phyloP scores from a whole-genome alignment of 1,140 invertebrate species.

The Formica selysi region DNA sequence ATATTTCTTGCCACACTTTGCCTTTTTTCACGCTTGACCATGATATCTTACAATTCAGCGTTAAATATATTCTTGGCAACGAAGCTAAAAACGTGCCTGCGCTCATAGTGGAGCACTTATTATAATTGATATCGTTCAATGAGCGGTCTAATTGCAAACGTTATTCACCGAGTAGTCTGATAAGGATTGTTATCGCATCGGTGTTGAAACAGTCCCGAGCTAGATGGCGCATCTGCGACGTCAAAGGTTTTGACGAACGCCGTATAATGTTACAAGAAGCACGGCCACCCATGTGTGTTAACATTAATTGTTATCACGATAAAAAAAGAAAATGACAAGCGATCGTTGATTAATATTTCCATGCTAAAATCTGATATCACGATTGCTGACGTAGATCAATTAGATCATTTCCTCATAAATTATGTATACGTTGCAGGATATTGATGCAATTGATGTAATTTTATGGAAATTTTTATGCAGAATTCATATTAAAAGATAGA shows the following conservation, averaged over 20 bases:
- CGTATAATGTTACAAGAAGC: conserved; percentile 33
- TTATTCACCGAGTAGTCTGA: conserved; percentile 36
- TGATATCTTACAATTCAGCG: not conserved
- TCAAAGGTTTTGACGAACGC: not conserved
- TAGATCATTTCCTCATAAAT: not conserved
- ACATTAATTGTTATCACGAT: not conserved
- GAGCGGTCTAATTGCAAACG: not conserved
- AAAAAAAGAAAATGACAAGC: not conserved
- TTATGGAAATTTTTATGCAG: conserved; percentile 19
- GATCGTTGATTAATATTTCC: not conserved
- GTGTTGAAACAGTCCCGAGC: not conserved
- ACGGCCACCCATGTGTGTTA: not conserved
- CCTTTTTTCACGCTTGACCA: not conserved
- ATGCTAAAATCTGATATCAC: too few species aligned
- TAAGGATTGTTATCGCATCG: conserved; percentile 40
- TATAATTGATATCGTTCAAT: conserved; percentile 18
- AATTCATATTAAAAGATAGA: not conserved
- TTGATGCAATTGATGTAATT: not conserved
- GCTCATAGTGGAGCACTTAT: not conserved
- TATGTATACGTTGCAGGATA: not conserved
- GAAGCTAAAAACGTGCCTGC: conserved; percentile 1
- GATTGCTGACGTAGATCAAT: too few species aligned
- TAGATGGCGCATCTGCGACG: conserved; percentile 35
- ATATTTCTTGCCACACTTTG: not conserved
- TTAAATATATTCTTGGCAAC: conserved; percentile 31